Evolutionary conservation across 2,113 vertebrate species (phyloP).

Genomic region (Eptesicus fuscus): DNA sequence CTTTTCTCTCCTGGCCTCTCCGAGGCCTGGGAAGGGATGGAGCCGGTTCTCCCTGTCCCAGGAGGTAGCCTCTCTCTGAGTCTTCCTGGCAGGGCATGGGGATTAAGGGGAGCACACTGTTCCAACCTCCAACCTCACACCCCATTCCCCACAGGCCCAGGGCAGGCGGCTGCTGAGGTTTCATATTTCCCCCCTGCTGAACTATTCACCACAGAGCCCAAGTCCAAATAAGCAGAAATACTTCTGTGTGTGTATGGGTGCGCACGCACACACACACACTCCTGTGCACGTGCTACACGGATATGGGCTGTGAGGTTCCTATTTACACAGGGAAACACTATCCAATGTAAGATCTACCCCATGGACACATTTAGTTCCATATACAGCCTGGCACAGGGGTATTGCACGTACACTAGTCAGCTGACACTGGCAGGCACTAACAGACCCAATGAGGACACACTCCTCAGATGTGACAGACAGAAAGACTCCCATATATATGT

Average conservation of each 20-base stretch:
- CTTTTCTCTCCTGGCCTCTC: neutral
- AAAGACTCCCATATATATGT: neutral
- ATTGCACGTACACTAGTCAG: neutral
- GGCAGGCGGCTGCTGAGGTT: constrained; percentile 8
- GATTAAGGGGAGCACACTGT: neutral
- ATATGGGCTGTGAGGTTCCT: neutral
- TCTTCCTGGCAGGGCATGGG: neutral
- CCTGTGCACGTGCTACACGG: neutral
- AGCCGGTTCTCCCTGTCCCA: neutral
- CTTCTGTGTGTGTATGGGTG: neutral
- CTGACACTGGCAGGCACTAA: neutral
- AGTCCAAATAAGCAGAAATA: constrained; percentile 44
- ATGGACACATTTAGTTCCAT: neutral
- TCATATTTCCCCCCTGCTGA: neutral
- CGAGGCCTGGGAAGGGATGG: neutral
- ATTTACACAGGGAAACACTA: neutral
- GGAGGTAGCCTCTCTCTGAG: neutral
- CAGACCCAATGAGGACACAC: neutral
- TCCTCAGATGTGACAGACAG: neutral
- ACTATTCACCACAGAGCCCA: constrained; percentile 11
- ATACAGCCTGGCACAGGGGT: neutral
- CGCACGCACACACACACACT: neutral
- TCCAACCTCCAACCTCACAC: constrained; percentile 28
- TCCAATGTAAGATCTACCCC: neutral
- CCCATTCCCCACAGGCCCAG: neutral